Percentiles rank a stretch among this genome's conserved stretches.
Evolutionary conservation across 2,888 invertebrate species (phyloP).

Genomic region (Elegia similella): DNA sequence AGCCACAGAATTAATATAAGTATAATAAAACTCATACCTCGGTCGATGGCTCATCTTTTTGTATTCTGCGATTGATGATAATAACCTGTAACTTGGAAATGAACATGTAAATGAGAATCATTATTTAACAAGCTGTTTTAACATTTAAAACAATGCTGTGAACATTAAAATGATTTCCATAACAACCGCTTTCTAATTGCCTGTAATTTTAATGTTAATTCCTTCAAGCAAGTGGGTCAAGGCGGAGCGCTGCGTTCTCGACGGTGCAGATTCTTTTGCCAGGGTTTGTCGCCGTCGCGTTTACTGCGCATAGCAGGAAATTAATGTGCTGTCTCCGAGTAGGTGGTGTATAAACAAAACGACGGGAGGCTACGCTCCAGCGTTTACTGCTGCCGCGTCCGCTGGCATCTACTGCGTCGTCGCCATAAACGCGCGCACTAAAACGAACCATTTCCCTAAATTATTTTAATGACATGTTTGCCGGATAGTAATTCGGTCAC

Average conservation of each 20-base stretch:
- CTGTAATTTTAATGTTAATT: conserved; percentile 49
- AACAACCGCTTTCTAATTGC: conserved; percentile 33
- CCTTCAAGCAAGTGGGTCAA: conserved; percentile 33
- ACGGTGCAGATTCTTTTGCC: not conserved
- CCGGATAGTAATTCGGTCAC: conserved; percentile 61
- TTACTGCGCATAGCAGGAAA: conserved; percentile 63
- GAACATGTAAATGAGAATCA: conserved; percentile 9
- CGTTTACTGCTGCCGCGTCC: conserved; percentile 63
- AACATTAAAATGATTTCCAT: conserved; percentile 29
- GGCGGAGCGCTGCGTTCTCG: conserved; percentile 27
- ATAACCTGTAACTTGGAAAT: conserved; percentile 9
- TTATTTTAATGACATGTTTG: conserved; percentile 72
- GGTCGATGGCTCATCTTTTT: conserved; percentile 4
- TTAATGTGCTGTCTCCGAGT: conserved; percentile 59
- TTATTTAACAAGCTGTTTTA: conserved; percentile 10
- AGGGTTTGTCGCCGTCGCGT: conserved; percentile 50
- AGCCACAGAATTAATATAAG: no score
- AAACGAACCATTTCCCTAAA: conserved; percentile 71
- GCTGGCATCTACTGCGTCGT: conserved; percentile 43
- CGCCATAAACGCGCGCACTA: conserved; percentile 66
- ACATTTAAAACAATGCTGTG: conserved; percentile 15
- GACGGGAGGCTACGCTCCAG: conserved; percentile 56
- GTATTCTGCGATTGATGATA: not conserved
- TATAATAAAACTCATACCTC: no score
- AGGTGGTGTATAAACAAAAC: conserved; percentile 65